Evolutionary conservation across 2,888 invertebrate species (phyloP), one percentile per base, ranked within the genome.

Genomic region (Parnassius glacialis): DNA sequence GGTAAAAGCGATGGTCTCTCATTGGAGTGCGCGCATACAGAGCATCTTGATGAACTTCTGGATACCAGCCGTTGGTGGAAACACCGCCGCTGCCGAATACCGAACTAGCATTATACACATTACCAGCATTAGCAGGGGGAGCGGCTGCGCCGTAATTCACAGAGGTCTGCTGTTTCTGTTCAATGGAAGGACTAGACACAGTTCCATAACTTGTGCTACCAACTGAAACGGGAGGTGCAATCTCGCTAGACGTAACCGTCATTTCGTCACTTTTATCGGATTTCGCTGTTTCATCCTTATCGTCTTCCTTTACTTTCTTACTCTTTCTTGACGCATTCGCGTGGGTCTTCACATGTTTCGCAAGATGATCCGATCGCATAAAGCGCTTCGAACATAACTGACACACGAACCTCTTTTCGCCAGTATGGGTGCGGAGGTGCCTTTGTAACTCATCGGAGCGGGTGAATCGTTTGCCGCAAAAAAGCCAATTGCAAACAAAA

Each of bases 301-400:
- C 85, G 9, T 86, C 88, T 1, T 85, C 86, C 67, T 85, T 87
- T 0, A 76, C 57, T 73, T 90, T 85, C 69, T 86, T 90, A 61
- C 78, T 92, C 65, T 92, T 93, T 60, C 92, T 93, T 20, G 93
- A 88, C 1, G 88, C 90, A 68, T 94, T 95, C 42, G 94, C 94
- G 73, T 98, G 98, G 0, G 97, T 98, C 80, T 97, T 97, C 67
- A 95, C 94, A 83, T 98, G 98, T 83, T 98, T 98, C 65, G 95
- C 95, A n/a, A 98, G 92, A 81, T 98, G 98, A 81, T 98, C 98
- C 66, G 97, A 97, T 20, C 98, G 92, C 94, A 97, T 97, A 84
- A 98, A 98, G 56, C 96, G 93, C 81, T 98, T 98, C 48, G 94
- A 93, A 83, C 98, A 98, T n/a, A 95, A 93, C 52, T 94, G 94